Conservation (phyloP, 2,888 invertebrate species). For the Drepanosiphum platanoidis region DNA sequence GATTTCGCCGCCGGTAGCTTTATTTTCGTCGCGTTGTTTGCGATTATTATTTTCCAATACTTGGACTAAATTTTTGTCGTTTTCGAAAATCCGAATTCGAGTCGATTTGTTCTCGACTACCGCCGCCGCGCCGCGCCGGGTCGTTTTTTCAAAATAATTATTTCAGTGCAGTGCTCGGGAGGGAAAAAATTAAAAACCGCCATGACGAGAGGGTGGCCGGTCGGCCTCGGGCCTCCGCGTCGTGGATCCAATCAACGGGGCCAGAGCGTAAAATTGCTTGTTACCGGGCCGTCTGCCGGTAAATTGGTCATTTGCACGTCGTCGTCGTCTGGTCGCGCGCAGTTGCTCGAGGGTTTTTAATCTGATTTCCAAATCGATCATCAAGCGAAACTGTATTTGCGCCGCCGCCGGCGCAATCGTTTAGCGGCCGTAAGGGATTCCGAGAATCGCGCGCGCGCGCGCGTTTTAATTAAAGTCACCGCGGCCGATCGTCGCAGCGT, state of each 20-base stretch:
- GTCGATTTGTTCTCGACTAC: too few species aligned
- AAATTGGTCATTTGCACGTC: constrained; percentile 36
- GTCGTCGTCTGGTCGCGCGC: neutral
- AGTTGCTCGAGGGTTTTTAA: constrained; percentile 5
- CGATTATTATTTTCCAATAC: too few species aligned
- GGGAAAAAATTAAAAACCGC: neutral
- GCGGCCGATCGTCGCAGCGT: neutral
- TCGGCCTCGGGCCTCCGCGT: neutral
- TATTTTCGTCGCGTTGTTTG: too few species aligned
- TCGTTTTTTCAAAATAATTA: too few species aligned
- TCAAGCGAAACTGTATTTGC: neutral
- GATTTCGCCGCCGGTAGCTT: too few species aligned
- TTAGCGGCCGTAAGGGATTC: neutral
- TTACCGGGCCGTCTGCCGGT: constrained; percentile 24
- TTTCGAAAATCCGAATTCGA: neutral
- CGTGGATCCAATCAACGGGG: constrained; percentile 31
- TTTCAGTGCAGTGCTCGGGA: too few species aligned
- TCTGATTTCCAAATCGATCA: constrained; percentile 33
- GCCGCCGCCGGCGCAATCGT: neutral
- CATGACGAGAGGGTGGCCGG: neutral
- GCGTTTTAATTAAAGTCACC: neutral
- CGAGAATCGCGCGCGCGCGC: too few species aligned
- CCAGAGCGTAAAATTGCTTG: constrained; percentile 47
- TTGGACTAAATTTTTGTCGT: too few species aligned
- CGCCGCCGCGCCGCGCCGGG: too few species aligned